A percentile compares a stretch with the other conserved stretches of the same genome.
phyloP scores from a whole-genome alignment of 2,113 vertebrate species.

The Xenopus laevis region DNA sequence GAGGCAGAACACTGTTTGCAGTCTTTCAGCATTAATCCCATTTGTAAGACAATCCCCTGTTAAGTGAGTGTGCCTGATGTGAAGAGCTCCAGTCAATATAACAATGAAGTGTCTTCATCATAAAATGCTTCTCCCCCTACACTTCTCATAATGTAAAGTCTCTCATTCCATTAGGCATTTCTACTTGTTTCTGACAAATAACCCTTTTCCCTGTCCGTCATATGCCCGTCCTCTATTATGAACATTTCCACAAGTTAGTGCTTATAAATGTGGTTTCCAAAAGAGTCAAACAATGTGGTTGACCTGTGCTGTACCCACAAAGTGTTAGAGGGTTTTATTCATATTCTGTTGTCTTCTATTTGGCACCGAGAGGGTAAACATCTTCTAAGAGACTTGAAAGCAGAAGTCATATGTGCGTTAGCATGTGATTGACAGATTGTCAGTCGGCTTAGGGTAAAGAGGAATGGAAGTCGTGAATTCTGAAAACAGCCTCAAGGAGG shows the following conservation, averaged over 20 bases:
- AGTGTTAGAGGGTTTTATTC: no score
- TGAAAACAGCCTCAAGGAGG: not conserved
- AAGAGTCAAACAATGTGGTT: no score
- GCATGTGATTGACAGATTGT: not conserved
- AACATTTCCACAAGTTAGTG: constrained; percentile 1
- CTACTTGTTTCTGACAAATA: constrained; percentile 29
- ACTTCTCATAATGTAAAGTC: constrained; percentile 1
- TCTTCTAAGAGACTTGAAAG: not conserved
- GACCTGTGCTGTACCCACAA: no score
- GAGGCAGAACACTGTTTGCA: constrained; percentile 39
- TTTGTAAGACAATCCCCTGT: constrained; percentile 40
- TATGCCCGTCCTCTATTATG: constrained; percentile 11
- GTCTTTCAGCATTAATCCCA: constrained; percentile 39
- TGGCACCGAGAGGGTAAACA: not conserved
- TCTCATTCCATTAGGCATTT: constrained; percentile 15
- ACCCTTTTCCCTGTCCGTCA: constrained; percentile 24
- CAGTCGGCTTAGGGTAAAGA: not conserved
- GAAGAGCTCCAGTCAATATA: constrained; percentile 12
- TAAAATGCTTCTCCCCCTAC: constrained; percentile 12
- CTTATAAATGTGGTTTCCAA: not conserved
- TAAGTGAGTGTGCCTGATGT: constrained; percentile 24
- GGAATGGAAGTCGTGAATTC: not conserved
- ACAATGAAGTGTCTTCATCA: constrained; percentile 12
- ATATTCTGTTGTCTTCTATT: not conserved
- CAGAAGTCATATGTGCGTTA: not conserved